Conservation (phyloP, 2,113 vertebrate genomes). For the Aleadryas rufinucha region DNA sequence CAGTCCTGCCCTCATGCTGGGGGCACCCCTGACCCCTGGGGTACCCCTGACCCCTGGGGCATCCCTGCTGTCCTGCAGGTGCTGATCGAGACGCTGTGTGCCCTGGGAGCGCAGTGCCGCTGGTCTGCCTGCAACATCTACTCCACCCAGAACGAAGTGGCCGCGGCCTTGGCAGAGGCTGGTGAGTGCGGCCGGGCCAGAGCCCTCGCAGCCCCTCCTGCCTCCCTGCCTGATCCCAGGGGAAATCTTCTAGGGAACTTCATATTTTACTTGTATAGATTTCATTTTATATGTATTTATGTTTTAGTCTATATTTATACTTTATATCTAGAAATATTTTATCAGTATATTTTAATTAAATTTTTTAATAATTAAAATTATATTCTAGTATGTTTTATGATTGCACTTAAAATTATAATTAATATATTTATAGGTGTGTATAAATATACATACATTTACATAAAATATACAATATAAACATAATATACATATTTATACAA, state of each 20-base stretch:
- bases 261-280: rapidly evolving
- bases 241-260: neutral
- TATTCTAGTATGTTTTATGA: too few species aligned
- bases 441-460: neutral
- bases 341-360: too few species aligned
- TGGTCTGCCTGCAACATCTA: slow-evolving; percentile 99
- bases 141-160: slow-evolving; percentile 97
- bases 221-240: neutral
- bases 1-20: rapidly evolving
- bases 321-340: neutral
- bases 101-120: slow-evolving; percentile 95
- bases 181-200: slow-evolving; percentile 67
- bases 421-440: neutral
- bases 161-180: slow-evolving; percentile 90
- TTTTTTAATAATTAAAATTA: too few species aligned
- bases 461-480: neutral
- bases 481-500: neutral
- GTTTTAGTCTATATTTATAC: neutral
- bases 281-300: neutral
- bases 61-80: slow-evolving; percentile 71
- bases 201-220: neutral
- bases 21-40: neutral
- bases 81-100: slow-evolving; percentile 95
- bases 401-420: too few species aligned
- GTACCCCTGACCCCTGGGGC: too few species aligned